Evolutionary conservation across 2,888 invertebrate species (phyloP).

Genomic region (Sarcophaga variegata): DNA sequence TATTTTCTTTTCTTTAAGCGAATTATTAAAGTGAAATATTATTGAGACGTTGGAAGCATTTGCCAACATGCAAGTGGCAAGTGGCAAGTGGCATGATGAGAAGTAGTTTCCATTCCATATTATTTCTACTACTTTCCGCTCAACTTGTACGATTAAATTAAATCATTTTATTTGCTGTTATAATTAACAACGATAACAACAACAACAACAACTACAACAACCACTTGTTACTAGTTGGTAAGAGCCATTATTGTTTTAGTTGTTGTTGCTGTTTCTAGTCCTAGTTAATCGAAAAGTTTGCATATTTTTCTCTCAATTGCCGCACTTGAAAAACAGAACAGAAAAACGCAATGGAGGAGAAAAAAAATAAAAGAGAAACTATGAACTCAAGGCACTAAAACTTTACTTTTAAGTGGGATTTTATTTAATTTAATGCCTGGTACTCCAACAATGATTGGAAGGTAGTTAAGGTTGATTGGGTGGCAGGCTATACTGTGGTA

Average conservation of each 20-base stretch:
- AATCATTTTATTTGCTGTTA: conserved; percentile 41
- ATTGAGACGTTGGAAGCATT: neutral
- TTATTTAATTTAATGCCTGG: neutral
- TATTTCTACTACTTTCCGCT: neutral
- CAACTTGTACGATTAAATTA: neutral
- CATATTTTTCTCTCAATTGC: neutral
- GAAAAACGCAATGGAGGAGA: neutral
- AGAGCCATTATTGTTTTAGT: neutral
- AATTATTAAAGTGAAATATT: neutral
- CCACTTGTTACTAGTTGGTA: neutral
- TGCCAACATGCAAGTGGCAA: neutral
- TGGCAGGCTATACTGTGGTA: neutral
- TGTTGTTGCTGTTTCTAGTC: neutral
- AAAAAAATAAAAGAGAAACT: neutral
- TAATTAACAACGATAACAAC: conserved; percentile 33
- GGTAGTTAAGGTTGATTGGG: neutral
- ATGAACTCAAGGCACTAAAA: neutral
- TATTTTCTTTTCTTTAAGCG: neutral
- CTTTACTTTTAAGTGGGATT: neutral
- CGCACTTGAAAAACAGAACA: neutral
- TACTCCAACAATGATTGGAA: neutral
- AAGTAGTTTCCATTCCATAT: neutral
- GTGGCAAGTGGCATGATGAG: no score
- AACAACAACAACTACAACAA: neutral
- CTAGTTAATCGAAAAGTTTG: conserved; percentile 39